A percentile compares a stretch with the other conserved stretches of the same genome.
Evolutionary conservation across 2,113 vertebrate genomes (phyloP).

Genomic region (Sitta europaea): DNA sequence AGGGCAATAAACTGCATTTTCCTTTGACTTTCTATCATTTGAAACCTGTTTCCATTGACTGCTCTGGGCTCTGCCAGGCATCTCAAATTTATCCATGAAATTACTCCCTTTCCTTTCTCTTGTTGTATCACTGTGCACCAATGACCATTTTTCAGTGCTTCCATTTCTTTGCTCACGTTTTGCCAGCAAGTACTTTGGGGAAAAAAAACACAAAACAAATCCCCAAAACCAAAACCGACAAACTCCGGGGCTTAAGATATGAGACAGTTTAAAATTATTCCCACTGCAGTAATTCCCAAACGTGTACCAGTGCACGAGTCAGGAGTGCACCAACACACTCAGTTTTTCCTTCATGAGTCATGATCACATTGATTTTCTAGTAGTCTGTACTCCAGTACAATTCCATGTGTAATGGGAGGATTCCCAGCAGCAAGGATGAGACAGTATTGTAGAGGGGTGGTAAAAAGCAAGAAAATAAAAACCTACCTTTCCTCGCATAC

Average conservation of each 20-base stretch:
- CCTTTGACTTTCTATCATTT: not conserved
- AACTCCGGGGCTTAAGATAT: not conserved
- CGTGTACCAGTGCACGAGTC: fast-evolving
- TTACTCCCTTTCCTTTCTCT: not conserved
- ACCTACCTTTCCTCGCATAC: not conserved
- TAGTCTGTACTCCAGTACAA: not conserved
- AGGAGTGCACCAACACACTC: not conserved
- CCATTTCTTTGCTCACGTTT: not conserved
- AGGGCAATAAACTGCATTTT: not conserved
- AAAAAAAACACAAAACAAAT: not conserved
- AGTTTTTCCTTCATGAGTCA: fast-evolving
- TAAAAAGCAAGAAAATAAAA: not conserved
- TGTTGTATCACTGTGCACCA: not conserved
- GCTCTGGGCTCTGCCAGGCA: not conserved
- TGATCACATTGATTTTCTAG: not conserved
- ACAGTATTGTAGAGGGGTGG: not conserved
- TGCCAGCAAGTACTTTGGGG: fast-evolving
- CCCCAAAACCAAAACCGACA: not conserved
- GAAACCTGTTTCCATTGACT: not conserved
- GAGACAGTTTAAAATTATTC: not conserved
- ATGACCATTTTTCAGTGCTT: not conserved
- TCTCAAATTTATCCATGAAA: not conserved
- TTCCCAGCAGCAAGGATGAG: not conserved
- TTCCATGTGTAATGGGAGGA: not conserved
- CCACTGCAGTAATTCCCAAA: not conserved